phyloP scores from a whole-genome alignment of 2,113 vertebrate species.

The Sprattus sprattus region DNA sequence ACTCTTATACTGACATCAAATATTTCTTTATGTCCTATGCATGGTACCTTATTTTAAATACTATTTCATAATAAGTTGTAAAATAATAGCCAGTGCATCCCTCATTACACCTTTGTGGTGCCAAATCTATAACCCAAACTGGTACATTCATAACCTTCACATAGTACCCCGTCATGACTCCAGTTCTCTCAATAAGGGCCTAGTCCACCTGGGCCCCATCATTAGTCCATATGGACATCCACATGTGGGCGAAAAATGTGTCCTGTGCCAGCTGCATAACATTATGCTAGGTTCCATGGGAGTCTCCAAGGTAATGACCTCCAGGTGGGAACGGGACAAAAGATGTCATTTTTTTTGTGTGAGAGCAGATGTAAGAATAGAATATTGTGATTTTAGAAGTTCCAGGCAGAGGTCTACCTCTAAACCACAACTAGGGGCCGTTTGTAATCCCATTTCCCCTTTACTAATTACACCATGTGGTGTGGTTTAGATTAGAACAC shows the following conservation, averaged over 20 bases:
- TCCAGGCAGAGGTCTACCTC: not conserved
- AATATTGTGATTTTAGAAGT: not conserved
- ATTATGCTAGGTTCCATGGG: not conserved
- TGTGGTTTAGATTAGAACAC: not conserved
- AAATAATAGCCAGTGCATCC: not conserved
- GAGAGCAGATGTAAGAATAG: not conserved
- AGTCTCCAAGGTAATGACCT: not conserved
- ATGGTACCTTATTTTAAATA: too few relatives aligned
- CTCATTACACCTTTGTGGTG: not conserved
- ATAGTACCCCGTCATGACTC: not conserved
- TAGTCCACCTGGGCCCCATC: not conserved
- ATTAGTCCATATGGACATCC: conserved; percentile 3
- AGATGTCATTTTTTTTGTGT: not conserved
- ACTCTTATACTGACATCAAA: not conserved
- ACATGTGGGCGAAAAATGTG: not conserved
- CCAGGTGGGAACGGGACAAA: not conserved
- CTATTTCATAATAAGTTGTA: not conserved
- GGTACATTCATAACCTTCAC: not conserved
- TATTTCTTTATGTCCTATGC: not conserved
- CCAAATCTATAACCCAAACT: not conserved
- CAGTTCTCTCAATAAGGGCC: not conserved
- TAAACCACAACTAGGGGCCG: not conserved
- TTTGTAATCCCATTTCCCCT: too few relatives aligned
- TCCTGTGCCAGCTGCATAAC: not conserved
- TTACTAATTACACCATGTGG: too few relatives aligned